Conservation (phyloP, 2,888 invertebrate species). For the Cancer borealis region DNA sequence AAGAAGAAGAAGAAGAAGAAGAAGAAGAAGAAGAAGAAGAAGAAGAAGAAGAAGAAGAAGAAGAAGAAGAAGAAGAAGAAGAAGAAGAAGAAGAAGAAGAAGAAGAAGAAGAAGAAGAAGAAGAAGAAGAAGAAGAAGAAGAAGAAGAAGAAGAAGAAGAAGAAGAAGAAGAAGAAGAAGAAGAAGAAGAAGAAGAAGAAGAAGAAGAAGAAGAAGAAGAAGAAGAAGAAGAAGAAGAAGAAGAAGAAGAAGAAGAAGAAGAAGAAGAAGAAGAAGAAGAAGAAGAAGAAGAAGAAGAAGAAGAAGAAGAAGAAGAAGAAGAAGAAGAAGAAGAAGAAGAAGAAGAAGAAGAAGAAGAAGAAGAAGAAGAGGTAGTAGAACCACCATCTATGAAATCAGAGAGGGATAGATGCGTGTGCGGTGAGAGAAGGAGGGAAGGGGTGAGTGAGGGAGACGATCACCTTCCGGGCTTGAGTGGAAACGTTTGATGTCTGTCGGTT, state of each 20-base stretch:
- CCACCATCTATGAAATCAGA: not conserved
- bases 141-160: no score
- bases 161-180: not conserved
- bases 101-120: no score
- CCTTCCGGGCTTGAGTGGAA: slow-evolving; percentile 22
- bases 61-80: not conserved
- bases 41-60: not conserved
- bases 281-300: no score
- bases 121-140: no score
- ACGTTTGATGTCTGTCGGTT: slow-evolving; percentile 29
- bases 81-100: not conserved
- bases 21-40: no score
- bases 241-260: no score
- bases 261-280: not conserved
- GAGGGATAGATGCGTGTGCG: not conserved
- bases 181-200: not conserved
- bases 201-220: not conserved
- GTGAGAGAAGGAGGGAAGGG: not conserved
- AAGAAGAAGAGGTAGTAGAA: not conserved
- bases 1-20: not conserved
- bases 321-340: not conserved
- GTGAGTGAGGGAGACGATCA: not conserved
- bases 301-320: not conserved
- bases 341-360: not conserved
- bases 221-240: no score